Base-by-base conservation (phyloP, 2,113 vertebrate genomes). In the Callaeas wilsoni region DNA sequence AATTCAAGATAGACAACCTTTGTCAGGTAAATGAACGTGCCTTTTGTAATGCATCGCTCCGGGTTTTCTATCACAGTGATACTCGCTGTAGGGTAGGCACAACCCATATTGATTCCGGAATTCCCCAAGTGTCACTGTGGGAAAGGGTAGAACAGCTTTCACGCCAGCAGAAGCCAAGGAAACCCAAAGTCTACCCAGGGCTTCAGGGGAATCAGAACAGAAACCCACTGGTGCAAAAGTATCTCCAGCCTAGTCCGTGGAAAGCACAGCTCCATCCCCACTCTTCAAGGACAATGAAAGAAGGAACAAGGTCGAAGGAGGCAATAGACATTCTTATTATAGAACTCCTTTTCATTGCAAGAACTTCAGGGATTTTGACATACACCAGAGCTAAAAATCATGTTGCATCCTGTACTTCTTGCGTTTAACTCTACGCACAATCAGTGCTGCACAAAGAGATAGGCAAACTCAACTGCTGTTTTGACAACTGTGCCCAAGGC, bases 1-100 rank as follows among this genome's bases (percentile, higher is more conserved):
- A 94, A 96, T 96, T 95, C 89, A 96, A 68, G 71, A 62, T 39
- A 91, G 75, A 95, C 96, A 96, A 89, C 81, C 55, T 90, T 53
- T 47, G 76, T 88, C 94, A 95, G 88, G 94, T 92, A 97, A 96
- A 94, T 41, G 78, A 96, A 92, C 64, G 26, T 49, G 85, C 59
- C 57, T 77, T 69, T 49, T 91, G 75, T 86, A 95, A 93, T 65
- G 79, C 70, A 94, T 91, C 91, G 32, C 84, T 55, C 79, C 0
- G 1, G 14, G 69, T 79, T 91, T 89, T 60, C 90, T 74, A 42
- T 90, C 73, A 52, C 39, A 44, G 65, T 8, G 84, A 84, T 68
- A 57, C 49, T 47, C 27, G 30, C 47, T 65, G 62, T 27, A 60
- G 78, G 69, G 62, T 27, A 60, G 78, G 69, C 53, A 91, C 69